Base-by-base conservation (phyloP, 1,140 invertebrate species). In the Drosophila baimaii region DNA sequence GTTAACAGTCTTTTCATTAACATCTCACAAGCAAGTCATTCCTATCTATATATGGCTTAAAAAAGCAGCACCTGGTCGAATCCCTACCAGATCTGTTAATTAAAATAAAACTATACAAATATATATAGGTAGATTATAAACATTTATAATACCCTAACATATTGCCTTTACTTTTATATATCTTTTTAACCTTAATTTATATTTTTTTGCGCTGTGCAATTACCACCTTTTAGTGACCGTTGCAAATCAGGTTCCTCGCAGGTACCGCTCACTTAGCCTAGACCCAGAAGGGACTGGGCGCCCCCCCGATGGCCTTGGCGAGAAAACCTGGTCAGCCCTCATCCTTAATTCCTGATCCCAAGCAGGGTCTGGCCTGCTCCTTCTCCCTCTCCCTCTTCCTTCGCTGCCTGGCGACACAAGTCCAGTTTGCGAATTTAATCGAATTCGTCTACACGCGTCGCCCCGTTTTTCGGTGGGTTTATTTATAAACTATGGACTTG, bases 401-500 rank as follows among this genome's bases (percentile, higher is more conserved):
- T 52, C 21, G 4, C 2, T 13, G 5, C 4, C 19, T 52, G 49
- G 29, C 31, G 5, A 9, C 5, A 47, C 37, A 21, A 43, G 55
- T 51, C 51, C 51, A 52, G 54, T 54, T 68, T 51, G n/a, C 55
- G 37, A 47, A 35, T 65, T 75, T 7, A 61, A 71, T 35, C 64
- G 65, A 37, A 49, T 49, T 47, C 43, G 35, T 68, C 46, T 54
- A 59, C 69, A 61, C 46, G 73, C 72, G 46, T 76, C 62, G 73
- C 64, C 37, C 19, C 29, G 43, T 33, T 57, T 77, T 77, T 75
- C 17, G 62, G 68, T 63, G 29, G 72, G 72, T 70, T 83, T 88
- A 88, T 88, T 89, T 88, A 64, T 88, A 88, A 86, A 83, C 72
- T 81, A 68, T 74, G 84, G 76, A 88, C 83, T 88, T 89, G 83